These are phyloP conservation scores for Sinodicranocentrus sp. DNA, from an alignment of 2,888 invertebrate genomes.

Conservation along the genomic window DNA sequence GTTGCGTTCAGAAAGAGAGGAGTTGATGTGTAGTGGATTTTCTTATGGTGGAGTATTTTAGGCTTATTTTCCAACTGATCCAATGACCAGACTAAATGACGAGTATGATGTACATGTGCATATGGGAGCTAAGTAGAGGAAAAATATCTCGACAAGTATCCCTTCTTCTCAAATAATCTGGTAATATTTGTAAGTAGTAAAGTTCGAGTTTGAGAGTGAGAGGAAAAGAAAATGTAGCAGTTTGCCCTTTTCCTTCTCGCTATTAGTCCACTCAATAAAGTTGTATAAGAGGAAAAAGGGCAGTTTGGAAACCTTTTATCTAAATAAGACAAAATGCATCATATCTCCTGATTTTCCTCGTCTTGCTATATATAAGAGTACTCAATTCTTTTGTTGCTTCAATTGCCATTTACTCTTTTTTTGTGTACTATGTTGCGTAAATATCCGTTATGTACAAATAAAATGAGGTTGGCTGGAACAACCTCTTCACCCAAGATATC, in stretches of 20 bases:
- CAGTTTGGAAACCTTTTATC: constrained; percentile 75
- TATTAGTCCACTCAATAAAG: constrained; percentile 14
- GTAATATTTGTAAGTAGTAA: constrained; percentile 15
- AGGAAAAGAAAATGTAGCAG: constrained; percentile 39
- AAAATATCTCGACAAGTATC: no score
- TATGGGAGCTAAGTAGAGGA: no score
- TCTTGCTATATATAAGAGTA: no score
- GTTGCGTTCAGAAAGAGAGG: background rate
- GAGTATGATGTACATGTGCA: background rate
- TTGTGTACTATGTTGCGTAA: background rate
- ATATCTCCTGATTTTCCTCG: constrained; percentile 2
- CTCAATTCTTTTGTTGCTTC: background rate
- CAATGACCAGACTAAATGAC: background rate
- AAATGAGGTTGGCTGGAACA: background rate
- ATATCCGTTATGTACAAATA: background rate
- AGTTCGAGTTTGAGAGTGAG: constrained; percentile 14
- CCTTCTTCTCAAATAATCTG: background rate
- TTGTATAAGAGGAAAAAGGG: constrained; percentile 45
- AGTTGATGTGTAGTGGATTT: background rate
- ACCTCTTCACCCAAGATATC: no score
- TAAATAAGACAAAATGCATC: constrained; percentile 72
- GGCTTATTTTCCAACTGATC: constrained; percentile 12
- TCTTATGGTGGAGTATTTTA: background rate
- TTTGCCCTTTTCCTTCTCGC: constrained; percentile 27
- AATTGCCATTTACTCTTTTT: constrained; percentile 16